Evolutionary conservation across 2,797 vertebrate species (phyloP), one percentile per base, ranked within the genome.

Genomic region (Ibycter americanus): DNA sequence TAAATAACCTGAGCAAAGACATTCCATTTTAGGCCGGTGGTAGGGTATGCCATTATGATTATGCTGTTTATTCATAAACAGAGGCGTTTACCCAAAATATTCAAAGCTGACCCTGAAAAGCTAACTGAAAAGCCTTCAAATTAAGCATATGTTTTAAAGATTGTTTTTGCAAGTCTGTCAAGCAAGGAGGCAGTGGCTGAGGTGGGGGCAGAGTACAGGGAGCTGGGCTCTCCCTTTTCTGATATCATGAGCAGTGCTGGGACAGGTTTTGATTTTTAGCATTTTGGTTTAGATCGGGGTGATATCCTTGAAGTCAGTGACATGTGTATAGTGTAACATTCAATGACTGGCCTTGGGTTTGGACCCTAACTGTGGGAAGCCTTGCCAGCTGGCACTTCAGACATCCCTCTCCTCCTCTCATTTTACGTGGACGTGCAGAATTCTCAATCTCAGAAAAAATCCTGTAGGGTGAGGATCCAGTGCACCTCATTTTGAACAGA

Each of bases 241-340:
- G 17, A 0, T 42, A 3, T 9, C 14, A 3, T 12, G 34, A 78
- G 17, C 1, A 62, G 1, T 29, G 17, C 44, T 71, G 78, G 32
- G n/a, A 34, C 10, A 19, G 51, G 21, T 61, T 56, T 34, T 56
- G 13, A 77, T 26, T 73, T 29, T 21, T 5, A 40, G 52, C 11
- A 8, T 27, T 88, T 82, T 59, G 42, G 16, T 68, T 87, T 76
- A 72, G 65, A 9, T 32, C 25, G 25, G 46, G 19, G 9, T 51
- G 71, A 55, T 76, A 34, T 5, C 52, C 47, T 80, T 70, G 18
- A 73, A 80, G 44, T 62, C 42, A 31, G 11, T 11, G 46, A 7
- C 0, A 0, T 8, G 25, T 3, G 1, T 52, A 1, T 1, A 38
- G 58, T 12, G 36, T 52, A 81, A 55, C 22, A 12, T 31, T 68